Evolutionary conservation across 2,797 vertebrate species (phyloP).

Genomic region (Pseudotriccus pelzelni): DNA sequence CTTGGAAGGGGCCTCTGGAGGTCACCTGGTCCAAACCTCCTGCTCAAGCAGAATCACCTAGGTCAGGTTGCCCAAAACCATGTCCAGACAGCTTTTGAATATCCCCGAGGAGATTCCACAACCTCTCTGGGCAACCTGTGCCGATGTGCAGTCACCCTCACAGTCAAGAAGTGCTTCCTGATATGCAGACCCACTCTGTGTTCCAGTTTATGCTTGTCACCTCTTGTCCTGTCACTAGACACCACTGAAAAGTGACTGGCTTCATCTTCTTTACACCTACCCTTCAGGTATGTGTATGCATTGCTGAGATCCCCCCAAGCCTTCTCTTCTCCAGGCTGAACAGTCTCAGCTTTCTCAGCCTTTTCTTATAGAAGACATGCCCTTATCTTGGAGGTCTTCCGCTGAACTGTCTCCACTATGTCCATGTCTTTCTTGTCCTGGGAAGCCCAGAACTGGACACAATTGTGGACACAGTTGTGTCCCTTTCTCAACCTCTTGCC

Average conservation of each 20-base stretch:
- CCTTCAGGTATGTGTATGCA: neutral
- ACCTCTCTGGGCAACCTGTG: neutral
- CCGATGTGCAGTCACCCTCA: fast-evolving
- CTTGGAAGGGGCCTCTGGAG: neutral
- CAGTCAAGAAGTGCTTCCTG: neutral
- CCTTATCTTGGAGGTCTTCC: neutral
- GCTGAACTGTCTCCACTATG: neutral
- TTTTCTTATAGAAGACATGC: neutral
- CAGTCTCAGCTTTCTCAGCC: neutral
- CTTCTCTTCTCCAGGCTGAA: neutral
- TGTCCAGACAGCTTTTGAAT: neutral
- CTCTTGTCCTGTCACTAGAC: neutral
- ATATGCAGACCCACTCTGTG: neutral
- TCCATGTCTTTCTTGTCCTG: neutral
- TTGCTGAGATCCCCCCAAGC: neutral
- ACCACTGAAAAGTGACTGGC: neutral
- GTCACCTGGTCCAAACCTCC: neutral
- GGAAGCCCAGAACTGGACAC: neutral
- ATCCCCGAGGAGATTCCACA: neutral
- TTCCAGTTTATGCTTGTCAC: neutral
- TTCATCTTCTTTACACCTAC: neutral
- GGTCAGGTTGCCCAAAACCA: neutral
- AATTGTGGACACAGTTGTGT: neutral
- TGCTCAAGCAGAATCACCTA: neutral
- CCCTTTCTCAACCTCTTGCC: neutral